phyloP scores from a whole-genome alignment of 2,113 vertebrate species.

The Progne subis region DNA sequence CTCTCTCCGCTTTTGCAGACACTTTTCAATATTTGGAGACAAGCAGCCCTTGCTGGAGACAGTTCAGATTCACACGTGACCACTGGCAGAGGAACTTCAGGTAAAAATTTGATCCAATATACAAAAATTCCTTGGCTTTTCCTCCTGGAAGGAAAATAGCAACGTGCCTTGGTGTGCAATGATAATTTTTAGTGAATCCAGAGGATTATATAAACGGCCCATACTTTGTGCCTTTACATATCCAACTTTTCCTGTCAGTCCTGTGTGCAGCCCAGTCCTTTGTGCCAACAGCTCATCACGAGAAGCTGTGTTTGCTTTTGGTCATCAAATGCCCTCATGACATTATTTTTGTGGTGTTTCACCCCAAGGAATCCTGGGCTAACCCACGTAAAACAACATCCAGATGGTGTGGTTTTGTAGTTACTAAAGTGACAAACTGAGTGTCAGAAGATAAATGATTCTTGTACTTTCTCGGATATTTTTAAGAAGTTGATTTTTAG shows the following conservation, averaged over 20 bases:
- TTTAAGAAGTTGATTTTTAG: not conserved
- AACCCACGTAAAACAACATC: not conserved
- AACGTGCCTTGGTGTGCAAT: not conserved
- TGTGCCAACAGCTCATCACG: not conserved
- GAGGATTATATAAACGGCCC: not conserved
- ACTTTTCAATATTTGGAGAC: not conserved
- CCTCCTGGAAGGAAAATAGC: not conserved
- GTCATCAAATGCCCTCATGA: not conserved
- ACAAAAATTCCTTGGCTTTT: not conserved
- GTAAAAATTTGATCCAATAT: not conserved
- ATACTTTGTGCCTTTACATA: not conserved
- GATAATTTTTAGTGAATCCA: not conserved
- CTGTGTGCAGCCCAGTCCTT: accelerated
- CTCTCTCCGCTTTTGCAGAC: not conserved
- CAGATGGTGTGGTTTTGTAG: not conserved
- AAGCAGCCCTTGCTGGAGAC: not conserved
- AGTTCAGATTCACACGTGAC: not conserved
- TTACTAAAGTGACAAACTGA: not conserved
- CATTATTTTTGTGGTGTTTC: not conserved
- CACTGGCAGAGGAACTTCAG: not conserved
- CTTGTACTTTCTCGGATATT: not conserved
- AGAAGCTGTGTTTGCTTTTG: not conserved
- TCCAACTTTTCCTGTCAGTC: not conserved
- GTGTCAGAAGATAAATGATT: not conserved
- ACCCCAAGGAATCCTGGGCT: not conserved